Evolutionary conservation across 2,888 invertebrate genomes (phyloP).

Genomic region (Aphidius colemani): DNA sequence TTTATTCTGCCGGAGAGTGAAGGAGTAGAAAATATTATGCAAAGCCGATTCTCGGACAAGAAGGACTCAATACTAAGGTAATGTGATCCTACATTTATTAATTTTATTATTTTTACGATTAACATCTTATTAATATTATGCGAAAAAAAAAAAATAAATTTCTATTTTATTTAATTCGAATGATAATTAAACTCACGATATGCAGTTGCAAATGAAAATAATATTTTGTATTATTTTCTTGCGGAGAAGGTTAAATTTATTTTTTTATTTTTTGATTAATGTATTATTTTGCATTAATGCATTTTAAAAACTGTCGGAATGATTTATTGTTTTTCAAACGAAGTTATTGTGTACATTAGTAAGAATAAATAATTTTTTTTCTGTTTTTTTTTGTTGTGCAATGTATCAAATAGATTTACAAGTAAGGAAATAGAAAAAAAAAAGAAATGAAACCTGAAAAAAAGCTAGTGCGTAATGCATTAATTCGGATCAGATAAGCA

Average conservation of each 20-base stretch:
- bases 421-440: too few relatives aligned
- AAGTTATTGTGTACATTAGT: too few relatives aligned
- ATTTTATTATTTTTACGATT: constrained; percentile 8
- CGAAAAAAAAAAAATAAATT: neutral
- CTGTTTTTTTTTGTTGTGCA: too few relatives aligned
- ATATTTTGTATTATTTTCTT: too few relatives aligned
- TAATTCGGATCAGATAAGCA: neutral
- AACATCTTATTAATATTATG: neutral
- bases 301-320: neutral
- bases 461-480: neutral
- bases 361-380: too few relatives aligned
- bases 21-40: constrained; percentile 39
- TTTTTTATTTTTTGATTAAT: too few relatives aligned
- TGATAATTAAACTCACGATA: constrained; percentile 24
- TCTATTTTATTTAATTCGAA: constrained; percentile 12
- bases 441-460: neutral
- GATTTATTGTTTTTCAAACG: constrained; percentile 12
- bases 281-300: neutral
- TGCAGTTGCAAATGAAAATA: neutral
- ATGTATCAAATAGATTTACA: too few relatives aligned
- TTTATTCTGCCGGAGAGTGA: constrained; percentile 17
- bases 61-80: constrained; percentile 6
- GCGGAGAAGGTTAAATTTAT: too few relatives aligned
- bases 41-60: constrained; percentile 37
- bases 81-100: constrained; percentile 21